Evolutionary conservation across 2,797 vertebrate species (phyloP), one percentile per base, ranked within the genome.

Genomic region (Macroramphosus scolopax): DNA sequence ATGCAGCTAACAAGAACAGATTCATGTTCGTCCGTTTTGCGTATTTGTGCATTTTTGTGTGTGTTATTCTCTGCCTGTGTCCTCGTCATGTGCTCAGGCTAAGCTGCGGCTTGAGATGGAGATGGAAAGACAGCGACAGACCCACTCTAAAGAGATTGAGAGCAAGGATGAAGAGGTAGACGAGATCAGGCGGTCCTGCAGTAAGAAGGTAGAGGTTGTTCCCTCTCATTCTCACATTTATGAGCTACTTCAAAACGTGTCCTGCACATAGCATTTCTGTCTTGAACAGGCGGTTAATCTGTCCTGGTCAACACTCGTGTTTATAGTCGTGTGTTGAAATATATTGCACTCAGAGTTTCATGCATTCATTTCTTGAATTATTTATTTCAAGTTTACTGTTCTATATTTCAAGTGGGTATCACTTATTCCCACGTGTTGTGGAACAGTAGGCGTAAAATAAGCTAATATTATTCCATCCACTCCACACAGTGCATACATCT

Each of bases 61-160:
- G 7, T 17, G 28, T 8, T 24, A 35, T 12, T 34, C 22, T 15
- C 5, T 47, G 22, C 31, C 13, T 53, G 10, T 49, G 11, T 68
- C 28, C 30, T 39, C 13, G 9, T 48, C 8, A 6, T 71, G 42
- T 18, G 13, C 42, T 32, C 56, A 91, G 96, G 90, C 95, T 31
- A 99, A 99, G 76, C 88, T 99, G 46, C 92, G 96, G 15, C 90
- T 98, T 15, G 95, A 99, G 87, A 98, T 98, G 97, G 97, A 99
- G 88, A 98, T 94, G 93, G 95, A 98, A 76, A 81, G 92, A 44
- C 87, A 93, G 71, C 88, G 92, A 37, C 96, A 99, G 86, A 95
- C 83, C n/a, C 95, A 98, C 35, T 89, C 92, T 44, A 99, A 98
- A 80, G 97, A 99, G 54, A 89, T 95, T 38, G 96, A 99, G 68